Evolutionary conservation across 92 coral and sea anemone genomes (phyloP).

Genomic region (Pocillopora meandrina): DNA sequence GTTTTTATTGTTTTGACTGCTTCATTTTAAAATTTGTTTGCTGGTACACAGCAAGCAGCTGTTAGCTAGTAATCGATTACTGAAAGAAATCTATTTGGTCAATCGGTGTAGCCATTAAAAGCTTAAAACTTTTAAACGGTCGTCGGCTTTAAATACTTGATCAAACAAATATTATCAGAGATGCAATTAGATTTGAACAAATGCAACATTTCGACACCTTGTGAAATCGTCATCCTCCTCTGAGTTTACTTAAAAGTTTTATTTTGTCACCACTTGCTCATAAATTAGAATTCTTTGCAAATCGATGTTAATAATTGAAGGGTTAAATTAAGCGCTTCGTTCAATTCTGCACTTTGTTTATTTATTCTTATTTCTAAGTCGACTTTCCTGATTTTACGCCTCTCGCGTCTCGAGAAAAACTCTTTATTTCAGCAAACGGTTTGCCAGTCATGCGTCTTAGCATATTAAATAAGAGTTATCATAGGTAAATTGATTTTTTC

Average conservation of each 20-base stretch:
- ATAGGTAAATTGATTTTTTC: neutral
- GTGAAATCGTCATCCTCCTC: neutral
- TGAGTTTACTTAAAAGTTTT: neutral
- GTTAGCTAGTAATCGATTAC: too few species aligned
- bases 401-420: neutral
- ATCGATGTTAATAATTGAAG: neutral
- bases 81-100: neutral
- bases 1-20: neutral
- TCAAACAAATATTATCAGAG: neutral
- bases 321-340: neutral
- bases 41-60: neutral
- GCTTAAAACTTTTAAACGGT: neutral
- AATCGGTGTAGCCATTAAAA: neutral
- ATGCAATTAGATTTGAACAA: neutral
- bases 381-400: neutral
- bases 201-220: conserved; percentile 2
- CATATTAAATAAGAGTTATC: neutral
- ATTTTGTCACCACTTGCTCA: neutral
- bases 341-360: neutral
- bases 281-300: neutral
- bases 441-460: neutral
- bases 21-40: neutral
- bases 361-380: neutral
- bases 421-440: neutral
- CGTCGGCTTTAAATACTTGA: neutral